phyloP scores from a whole-genome alignment of 2,113 vertebrate genomes.

The Lucifuga dentata region DNA sequence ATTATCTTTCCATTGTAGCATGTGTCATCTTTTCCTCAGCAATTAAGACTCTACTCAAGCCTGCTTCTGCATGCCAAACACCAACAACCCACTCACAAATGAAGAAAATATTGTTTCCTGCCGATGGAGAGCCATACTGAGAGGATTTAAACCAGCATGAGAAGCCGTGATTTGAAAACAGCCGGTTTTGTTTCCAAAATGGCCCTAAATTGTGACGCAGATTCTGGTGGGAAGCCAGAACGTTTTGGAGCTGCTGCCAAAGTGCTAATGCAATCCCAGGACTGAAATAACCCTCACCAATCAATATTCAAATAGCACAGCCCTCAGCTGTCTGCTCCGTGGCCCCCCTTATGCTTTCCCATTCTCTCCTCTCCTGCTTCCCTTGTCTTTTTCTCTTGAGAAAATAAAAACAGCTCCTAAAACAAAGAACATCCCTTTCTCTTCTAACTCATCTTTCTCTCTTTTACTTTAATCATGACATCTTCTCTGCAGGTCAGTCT shows the following conservation, averaged over 20 bases:
- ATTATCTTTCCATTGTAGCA: conserved; percentile 26
- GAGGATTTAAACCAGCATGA: conserved; percentile 39
- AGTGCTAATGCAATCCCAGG: conserved; percentile 56
- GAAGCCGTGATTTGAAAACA: conserved; percentile 43
- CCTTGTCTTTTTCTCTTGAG: neutral
- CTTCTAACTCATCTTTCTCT: neutral
- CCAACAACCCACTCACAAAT: conserved; percentile 38
- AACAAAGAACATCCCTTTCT: neutral
- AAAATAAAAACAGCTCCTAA: conserved; percentile 16
- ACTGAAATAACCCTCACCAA: conserved; percentile 59
- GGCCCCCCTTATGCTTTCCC: conserved; percentile 12
- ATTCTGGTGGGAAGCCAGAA: conserved; percentile 56
- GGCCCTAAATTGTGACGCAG: conserved; percentile 36
- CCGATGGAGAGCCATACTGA: conserved; percentile 11
- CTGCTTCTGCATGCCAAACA: neutral
- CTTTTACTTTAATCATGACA: conserved; percentile 15
- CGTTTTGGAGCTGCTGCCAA: conserved; percentile 65
- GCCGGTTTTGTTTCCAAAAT: conserved; percentile 62
- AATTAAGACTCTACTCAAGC: conserved; percentile 28
- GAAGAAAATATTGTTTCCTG: conserved; percentile 23
- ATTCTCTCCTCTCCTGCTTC: conserved; percentile 9
- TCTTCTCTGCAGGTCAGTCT: conserved; percentile 16
- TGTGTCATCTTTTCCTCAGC: conserved; percentile 22
- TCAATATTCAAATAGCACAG: conserved; percentile 66
- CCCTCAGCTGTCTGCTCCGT: conserved; percentile 42